A percentile compares a stretch with the other conserved stretches of the same genome.
Evolutionary conservation across 2,888 invertebrate species (phyloP).

Genomic region (Tipula helvola): DNA sequence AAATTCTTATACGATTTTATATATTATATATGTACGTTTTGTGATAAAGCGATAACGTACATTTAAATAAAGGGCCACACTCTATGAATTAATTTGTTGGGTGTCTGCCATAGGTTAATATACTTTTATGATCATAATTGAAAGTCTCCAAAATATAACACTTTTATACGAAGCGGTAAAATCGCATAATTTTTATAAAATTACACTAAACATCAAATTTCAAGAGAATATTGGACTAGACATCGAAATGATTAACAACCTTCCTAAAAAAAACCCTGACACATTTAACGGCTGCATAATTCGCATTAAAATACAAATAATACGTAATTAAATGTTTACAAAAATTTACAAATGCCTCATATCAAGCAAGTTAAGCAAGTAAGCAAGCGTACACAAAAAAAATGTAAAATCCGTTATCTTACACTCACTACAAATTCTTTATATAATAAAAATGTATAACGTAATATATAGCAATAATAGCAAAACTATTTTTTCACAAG

Average conservation of each 20-base stretch:
- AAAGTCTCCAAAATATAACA: too few species aligned
- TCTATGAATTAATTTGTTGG: neutral
- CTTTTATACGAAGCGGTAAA: too few species aligned
- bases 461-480: neutral
- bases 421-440: neutral
- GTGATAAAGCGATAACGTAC: neutral
- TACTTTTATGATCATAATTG: neutral
- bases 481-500: neutral
- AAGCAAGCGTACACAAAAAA: neutral
- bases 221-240: too few species aligned
- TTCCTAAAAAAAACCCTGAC: neutral
- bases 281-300: neutral
- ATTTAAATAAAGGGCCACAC: neutral
- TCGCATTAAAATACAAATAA: neutral
- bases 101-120: neutral
- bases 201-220: too few species aligned
- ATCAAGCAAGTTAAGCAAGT: too few species aligned
- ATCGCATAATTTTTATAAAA: too few species aligned
- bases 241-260: too few species aligned
- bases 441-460: neutral
- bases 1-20: neutral
- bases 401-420: neutral
- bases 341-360: too few species aligned
- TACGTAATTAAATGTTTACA: neutral
- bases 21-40: neutral